A percentile compares a stretch with the other conserved stretches of the same genome.
Evolutionary conservation across 2,113 vertebrate species (phyloP).

Genomic region (Zosterops hypoxanthus): DNA sequence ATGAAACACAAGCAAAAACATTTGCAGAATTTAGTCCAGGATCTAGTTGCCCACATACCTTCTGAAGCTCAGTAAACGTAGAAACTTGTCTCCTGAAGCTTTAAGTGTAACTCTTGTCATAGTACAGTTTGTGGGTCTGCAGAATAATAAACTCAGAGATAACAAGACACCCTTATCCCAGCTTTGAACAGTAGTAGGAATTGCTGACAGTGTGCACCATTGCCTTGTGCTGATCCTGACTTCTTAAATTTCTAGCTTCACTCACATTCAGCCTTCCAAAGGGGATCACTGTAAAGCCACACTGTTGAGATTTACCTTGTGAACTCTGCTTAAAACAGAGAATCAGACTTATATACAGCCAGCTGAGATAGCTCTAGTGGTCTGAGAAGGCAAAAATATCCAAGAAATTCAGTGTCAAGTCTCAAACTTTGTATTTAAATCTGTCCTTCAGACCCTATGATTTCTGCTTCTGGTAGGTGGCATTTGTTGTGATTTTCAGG

Average conservation of each 20-base stretch:
- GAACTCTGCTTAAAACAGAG: slow-evolving; percentile 50
- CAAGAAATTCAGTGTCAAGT: not conserved
- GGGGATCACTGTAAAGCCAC: slow-evolving; percentile 66
- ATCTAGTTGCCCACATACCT: not conserved
- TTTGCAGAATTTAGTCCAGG: not conserved
- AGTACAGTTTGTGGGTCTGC: not conserved
- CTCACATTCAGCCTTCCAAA: slow-evolving; percentile 53
- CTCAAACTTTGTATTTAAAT: not conserved
- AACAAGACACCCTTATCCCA: slow-evolving; percentile 46
- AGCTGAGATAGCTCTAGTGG: not conserved
- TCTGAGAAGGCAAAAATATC: slow-evolving; percentile 9
- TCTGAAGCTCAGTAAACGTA: not conserved
- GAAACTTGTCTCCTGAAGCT: not conserved
- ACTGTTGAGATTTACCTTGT: slow-evolving; percentile 49
- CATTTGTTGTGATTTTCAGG: not conserved
- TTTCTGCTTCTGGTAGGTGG: slow-evolving; percentile 13
- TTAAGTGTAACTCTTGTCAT: not conserved
- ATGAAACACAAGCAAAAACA: not conserved
- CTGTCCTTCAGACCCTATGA: not conserved
- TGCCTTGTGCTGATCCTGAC: slow-evolving; percentile 46
- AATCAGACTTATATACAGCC: not conserved
- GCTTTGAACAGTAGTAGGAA: slow-evolving; percentile 28
- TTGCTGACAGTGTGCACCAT: not conserved
- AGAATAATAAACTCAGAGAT: slow-evolving; percentile 35
- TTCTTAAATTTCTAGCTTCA: slow-evolving; percentile 48